Conservation (phyloP, 2,797 vertebrate species). For the Tapirus indicus region DNA sequence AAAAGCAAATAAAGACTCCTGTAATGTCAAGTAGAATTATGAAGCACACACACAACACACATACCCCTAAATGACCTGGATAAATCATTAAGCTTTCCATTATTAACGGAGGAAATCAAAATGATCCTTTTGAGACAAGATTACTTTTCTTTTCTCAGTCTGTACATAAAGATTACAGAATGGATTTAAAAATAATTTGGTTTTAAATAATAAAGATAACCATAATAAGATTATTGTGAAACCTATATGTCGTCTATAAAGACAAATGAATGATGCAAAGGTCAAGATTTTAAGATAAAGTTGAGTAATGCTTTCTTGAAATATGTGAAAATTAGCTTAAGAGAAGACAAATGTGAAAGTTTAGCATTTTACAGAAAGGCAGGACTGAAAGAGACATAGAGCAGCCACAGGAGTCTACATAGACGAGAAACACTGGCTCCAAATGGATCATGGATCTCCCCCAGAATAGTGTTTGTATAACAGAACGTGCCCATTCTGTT, state of each 20-base stretch:
- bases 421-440: neutral
- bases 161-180: conserved; percentile 5
- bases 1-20: neutral
- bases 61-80: neutral
- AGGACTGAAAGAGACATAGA: neutral
- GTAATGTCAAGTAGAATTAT: conserved; percentile 19
- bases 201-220: conserved; percentile 54
- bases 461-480: neutral
- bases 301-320: conserved; percentile 4
- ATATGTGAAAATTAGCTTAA: conserved; percentile 37
- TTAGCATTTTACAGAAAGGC: conserved; percentile 27
- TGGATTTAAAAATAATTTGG: conserved; percentile 25
- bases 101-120: conserved; percentile 34
- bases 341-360: conserved; percentile 2
- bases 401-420: neutral
- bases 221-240: neutral
- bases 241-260: neutral
- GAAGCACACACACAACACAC: neutral
- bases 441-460: neutral
- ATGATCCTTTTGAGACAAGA: conserved; percentile 11
- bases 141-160: neutral
- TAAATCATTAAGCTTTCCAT: neutral
- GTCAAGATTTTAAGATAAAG: conserved; percentile 53
- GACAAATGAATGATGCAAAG: conserved; percentile 37
- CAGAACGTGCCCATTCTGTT: neutral